Percentiles rank a stretch among this genome's conserved stretches.
Conservation (phyloP, 2,797 vertebrate genomes). For the Smutsia temminckii region DNA sequence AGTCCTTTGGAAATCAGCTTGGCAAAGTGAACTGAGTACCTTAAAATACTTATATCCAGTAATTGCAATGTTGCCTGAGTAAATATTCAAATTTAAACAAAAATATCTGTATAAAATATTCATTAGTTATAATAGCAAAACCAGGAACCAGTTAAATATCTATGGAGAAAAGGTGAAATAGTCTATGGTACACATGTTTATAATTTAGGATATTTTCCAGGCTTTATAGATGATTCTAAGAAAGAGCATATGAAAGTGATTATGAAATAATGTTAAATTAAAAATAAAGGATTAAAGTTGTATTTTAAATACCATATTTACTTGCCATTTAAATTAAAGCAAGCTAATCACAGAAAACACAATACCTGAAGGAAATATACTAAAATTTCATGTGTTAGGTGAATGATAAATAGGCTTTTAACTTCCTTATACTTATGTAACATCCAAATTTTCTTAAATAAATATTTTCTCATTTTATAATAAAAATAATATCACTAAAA, state of each 20-base stretch:
- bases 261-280: background rate
- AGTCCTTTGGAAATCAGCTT: constrained; percentile 5
- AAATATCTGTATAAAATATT: constrained; percentile 15
- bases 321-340: background rate
- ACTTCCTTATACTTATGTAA: background rate
- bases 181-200: background rate
- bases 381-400: background rate
- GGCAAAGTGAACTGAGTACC: background rate
- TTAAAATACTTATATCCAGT: background rate
- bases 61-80: background rate
- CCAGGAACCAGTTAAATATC: background rate
- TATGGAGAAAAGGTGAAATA: background rate
- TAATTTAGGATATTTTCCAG: background rate
- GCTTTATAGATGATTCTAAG: background rate
- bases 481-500: background rate
- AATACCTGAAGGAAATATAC: background rate
- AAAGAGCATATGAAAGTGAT: background rate
- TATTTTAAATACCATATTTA: background rate
- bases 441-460: background rate
- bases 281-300: background rate
- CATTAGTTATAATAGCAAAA: background rate
- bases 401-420: background rate
- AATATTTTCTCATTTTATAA: background rate
- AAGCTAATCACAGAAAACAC: background rate
- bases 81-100: constrained; percentile 35